Evolutionary conservation across 1,140 invertebrate species (phyloP), one percentile per base, ranked within the genome.

Genomic region (Scaptomyza montana): DNA sequence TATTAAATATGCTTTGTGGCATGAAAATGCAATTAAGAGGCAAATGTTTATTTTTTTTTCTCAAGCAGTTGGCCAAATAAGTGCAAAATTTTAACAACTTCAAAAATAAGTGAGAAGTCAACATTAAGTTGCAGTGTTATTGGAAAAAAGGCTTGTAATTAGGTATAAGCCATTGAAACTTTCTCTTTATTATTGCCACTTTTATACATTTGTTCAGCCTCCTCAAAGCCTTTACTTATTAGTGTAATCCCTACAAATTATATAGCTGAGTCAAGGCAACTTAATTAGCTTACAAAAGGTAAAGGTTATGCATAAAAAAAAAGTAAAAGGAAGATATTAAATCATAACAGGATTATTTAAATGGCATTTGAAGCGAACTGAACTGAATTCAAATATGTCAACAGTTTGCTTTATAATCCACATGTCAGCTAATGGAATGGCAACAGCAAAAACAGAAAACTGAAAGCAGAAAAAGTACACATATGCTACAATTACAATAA

Each of bases 1-100:
- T 71, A 89, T 89, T 89, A 89, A 82, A 76, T 87, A 78, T 87
- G 77, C 84, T 86, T 79, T 79, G 57, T 69, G 84, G 84, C 84
- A 80, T 79, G 82, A 87, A 87, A 86, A 87, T 87, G 82, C 82
- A 87, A 87, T 87, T 87, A 87, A 87, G 68, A 77, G 68, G 60
- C 64, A 67, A 84, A 66, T 79, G 54, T 74, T 74, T 71, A 72
- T 47, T 64, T 47, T 39, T 57, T 53, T 53, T 6, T 7, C 33
- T 7, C 13, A 8, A 39, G 16, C 73, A 79, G 62, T 25, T 39
- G 2, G 13, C 49, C 28, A 46, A 39, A 47, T 21, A 16, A 45
- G 53, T 6, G 21, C 8, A 7, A 55, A 39, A 36, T 9, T 16
- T 10, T 12, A 12, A 10, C 2, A 33, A 25, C 21, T 3, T 3